Evolutionary conservation across 2,888 invertebrate species (phyloP), one percentile per base, ranked within the genome.

Genomic region (Diplolepis rosae): DNA sequence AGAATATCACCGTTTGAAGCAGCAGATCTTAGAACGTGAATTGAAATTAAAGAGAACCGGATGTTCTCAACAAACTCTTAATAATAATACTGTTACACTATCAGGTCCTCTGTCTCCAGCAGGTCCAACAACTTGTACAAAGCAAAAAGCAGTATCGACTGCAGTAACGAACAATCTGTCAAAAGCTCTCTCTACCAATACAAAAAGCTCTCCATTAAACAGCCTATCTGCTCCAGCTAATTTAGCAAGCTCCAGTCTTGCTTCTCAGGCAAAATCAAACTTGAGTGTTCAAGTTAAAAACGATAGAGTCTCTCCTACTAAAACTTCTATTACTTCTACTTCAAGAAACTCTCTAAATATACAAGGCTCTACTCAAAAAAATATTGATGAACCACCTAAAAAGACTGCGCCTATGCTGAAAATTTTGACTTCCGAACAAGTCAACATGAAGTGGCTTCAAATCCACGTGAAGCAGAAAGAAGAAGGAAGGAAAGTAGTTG

Each of bases 1-100:
- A 74, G 89, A 89, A 69, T 90, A 89, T 73, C 86, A 87, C 22
- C 86, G 89, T 24, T 71, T 89, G 24, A 89, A 89, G 66, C 87
- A 87, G 61, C 83, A 88, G 71, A 86, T 89, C 30, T 61, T 85
- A 6, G 86, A 89, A 74, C 84, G 84, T 1, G 88, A 88, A 61
- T 69, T 82, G 28, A 85, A 82, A 54, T 54, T 81, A 32, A 71
- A 71, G 68, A 61, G 61, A 39, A 4, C 61, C 5, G n/a, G 35
- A 22, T 18, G 15, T 56, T 45, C 32, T 45, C 4, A 56, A 35
- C 35, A 70, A 22, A 66, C 32, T 28, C 11, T 13, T 61, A 24
- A 61, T 61, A 22, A 13, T 39, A 61, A 61, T 61, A 35, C 35
- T 56, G 32, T 39, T 61, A 35, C 39, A n/a, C 61, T 24, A 39